These are phyloP conservation scores for Myodes glareolus DNA, from an alignment of 2,113 vertebrate species.

Conservation along the genomic window DNA sequence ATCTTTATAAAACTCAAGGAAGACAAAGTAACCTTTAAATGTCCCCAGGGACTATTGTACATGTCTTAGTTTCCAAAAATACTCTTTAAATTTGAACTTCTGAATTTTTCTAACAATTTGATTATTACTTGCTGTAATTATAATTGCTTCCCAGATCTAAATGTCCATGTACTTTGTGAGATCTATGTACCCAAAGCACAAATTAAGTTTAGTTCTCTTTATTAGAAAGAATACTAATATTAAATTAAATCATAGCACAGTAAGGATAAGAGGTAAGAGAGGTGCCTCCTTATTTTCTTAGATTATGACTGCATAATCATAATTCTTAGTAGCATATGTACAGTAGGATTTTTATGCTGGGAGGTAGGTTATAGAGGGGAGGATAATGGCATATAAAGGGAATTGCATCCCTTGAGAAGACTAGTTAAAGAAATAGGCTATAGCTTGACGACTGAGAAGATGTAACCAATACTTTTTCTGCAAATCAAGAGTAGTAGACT, in stretches of 20 bases:
- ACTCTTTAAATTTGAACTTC: conserved; percentile 37
- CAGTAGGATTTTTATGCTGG: neutral
- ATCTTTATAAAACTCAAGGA: conserved; percentile 3
- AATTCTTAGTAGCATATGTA: neutral
- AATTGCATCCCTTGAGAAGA: neutral
- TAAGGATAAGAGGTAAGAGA: neutral
- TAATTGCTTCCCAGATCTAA: neutral
- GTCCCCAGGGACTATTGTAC: neutral
- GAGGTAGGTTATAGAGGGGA: neutral
- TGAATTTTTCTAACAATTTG: conserved; percentile 11
- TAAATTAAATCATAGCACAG: neutral
- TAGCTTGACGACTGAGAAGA: neutral
- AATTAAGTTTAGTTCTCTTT: neutral
- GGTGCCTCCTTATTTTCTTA: neutral
- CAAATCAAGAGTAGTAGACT: neutral
- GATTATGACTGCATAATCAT: neutral
- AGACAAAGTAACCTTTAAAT: conserved; percentile 32
- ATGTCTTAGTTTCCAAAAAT: conserved; percentile 39
- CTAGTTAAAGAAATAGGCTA: neutral
- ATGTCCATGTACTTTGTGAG: conserved; percentile 5
- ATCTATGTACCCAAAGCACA: conserved; percentile 10
- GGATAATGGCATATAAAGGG: neutral
- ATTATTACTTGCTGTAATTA: conserved; percentile 11
- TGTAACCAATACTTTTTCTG: neutral
- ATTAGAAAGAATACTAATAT: conserved; percentile 8